Percentiles rank a stretch among this genome's conserved stretches.
Evolutionary conservation across 2,888 invertebrate genomes (phyloP).

Genomic region (Dasysyrphus tricinctus): DNA sequence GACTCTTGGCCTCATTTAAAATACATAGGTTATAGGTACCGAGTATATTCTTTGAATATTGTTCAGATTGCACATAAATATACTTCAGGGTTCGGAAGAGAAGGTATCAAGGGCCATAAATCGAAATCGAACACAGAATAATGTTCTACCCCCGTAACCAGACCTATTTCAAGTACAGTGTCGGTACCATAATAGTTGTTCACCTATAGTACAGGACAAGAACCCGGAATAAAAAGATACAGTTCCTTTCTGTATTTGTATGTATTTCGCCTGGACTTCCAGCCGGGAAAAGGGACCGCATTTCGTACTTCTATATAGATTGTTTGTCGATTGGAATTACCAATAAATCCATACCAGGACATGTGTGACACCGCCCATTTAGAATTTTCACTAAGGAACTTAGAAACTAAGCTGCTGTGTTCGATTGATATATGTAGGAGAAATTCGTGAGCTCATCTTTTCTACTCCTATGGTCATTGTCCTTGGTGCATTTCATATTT

Average conservation of each 20-base stretch:
- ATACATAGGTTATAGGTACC: constrained; percentile 52
- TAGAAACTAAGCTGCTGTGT: constrained; percentile 36
- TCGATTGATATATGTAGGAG: constrained; percentile 33
- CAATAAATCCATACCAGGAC: constrained; percentile 65
- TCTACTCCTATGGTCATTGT: constrained; percentile 6
- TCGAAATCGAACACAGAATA: constrained; percentile 62
- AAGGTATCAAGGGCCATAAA: constrained; percentile 57
- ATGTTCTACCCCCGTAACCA: constrained; percentile 31
- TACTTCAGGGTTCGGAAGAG: constrained; percentile 5
- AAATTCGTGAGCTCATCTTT: constrained; percentile 28
- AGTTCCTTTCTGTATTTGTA: constrained; percentile 24
- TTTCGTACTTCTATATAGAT: constrained; percentile 34
- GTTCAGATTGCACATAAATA: constrained; percentile 37
- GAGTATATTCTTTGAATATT: constrained; percentile 44
- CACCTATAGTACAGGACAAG: neutral
- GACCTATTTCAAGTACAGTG: neutral
- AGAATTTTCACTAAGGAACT: constrained; percentile 58
- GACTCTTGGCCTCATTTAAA: constrained; percentile 70
- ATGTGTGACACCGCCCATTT: constrained; percentile 72
- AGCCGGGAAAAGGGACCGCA: neutral
- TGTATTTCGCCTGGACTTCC: constrained; percentile 4
- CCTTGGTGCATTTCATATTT: constrained; percentile 64
- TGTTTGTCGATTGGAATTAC: constrained; percentile 67
- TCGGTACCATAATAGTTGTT: neutral
- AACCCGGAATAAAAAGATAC: constrained; percentile 35